Evolutionary conservation across 2,888 invertebrate genomes (phyloP).

Genomic region (Hemithea aestivaria): DNA sequence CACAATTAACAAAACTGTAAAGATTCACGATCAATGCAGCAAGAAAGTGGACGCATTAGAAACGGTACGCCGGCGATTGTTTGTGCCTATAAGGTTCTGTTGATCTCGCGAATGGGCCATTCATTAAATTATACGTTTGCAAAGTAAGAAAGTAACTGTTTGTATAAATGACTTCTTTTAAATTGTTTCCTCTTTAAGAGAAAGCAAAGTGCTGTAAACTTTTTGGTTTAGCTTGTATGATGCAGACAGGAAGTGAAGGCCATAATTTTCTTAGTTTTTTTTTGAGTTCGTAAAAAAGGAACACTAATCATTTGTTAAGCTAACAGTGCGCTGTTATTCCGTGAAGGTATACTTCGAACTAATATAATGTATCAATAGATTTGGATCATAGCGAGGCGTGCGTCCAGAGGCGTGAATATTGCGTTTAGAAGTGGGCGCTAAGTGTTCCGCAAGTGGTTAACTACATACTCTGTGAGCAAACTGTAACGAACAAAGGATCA

Average conservation of each 20-base stretch:
- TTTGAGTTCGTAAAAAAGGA: constrained; percentile 22
- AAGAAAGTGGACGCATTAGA: constrained; percentile 41
- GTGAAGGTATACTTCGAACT: constrained; percentile 48
- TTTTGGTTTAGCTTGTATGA: constrained; percentile 33
- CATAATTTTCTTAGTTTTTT: constrained; percentile 17
- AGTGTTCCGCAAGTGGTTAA: constrained; percentile 58
- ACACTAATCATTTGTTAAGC: constrained; percentile 39
- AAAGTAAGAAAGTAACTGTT: constrained; percentile 59
- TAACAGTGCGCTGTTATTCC: constrained; percentile 52
- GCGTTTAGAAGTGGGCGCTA: constrained; percentile 60
- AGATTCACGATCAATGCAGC: constrained; percentile 52
- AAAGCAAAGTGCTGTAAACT: constrained; percentile 44
- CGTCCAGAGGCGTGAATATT: constrained; percentile 50
- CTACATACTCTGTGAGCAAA: constrained; percentile 65
- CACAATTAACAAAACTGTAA: constrained; percentile 43
- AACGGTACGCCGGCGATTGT: constrained; percentile 51
- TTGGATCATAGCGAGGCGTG: constrained; percentile 44
- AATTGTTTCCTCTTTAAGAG: constrained; percentile 55
- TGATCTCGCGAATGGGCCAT: constrained; percentile 50
- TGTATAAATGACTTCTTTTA: constrained; percentile 37
- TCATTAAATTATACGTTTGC: constrained; percentile 66
- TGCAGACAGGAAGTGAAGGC: constrained; percentile 33
- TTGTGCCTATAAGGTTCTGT: constrained; percentile 47
- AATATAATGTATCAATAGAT: constrained; percentile 42
- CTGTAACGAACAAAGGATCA: constrained; percentile 70